A percentile compares a stretch with the other conserved stretches of the same genome.
Evolutionary conservation across 2,888 invertebrate genomes (phyloP).

Genomic region (Apocheima hispidaria): DNA sequence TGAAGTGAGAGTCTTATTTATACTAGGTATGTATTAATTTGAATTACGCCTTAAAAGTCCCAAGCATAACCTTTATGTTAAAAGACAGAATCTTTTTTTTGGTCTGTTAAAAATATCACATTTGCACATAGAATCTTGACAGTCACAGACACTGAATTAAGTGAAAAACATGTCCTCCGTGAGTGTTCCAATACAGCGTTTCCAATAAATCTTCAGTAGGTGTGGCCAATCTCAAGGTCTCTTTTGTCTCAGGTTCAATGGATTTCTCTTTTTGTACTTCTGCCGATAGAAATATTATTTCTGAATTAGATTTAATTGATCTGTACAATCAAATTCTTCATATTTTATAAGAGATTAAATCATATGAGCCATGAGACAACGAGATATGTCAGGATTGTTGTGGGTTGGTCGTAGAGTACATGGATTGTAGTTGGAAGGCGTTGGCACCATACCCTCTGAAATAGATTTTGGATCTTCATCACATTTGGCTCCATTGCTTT

Average conservation of each 20-base stretch:
- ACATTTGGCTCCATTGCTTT: slow-evolving; percentile 66
- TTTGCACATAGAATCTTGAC: slow-evolving; percentile 48
- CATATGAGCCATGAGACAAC: slow-evolving; percentile 88
- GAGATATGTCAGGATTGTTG: slow-evolving; percentile 87
- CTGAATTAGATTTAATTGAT: slow-evolving; percentile 64
- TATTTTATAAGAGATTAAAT: slow-evolving; percentile 72
- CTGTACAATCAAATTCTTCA: slow-evolving; percentile 21
- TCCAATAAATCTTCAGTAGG: slow-evolving; percentile 82
- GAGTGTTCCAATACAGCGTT: slow-evolving; percentile 87
- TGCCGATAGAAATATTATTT: slow-evolving; percentile 83
- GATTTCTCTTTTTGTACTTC: slow-evolving; percentile 81
- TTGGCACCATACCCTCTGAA: slow-evolving; percentile 85
- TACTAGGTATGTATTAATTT: slow-evolving; percentile 39
- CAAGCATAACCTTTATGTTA: slow-evolving; percentile 49
- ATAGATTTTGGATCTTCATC: slow-evolving; percentile 82
- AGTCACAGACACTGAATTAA: slow-evolving; percentile 75
- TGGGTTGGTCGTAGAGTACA: slow-evolving; percentile 83
- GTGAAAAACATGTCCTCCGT: slow-evolving; percentile 88
- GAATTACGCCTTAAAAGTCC: slow-evolving; percentile 55
- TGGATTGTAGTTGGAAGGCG: slow-evolving; percentile 79
- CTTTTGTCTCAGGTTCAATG: slow-evolving; percentile 81
- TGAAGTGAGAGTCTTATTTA: slow-evolving; percentile 49
- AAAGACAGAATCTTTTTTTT: slow-evolving; percentile 30
- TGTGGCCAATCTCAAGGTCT: slow-evolving; percentile 78
- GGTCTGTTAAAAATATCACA: slow-evolving; percentile 52